phyloP scores from a whole-genome alignment of 1,140 invertebrate genomes.

The Drosophila jambulina region DNA sequence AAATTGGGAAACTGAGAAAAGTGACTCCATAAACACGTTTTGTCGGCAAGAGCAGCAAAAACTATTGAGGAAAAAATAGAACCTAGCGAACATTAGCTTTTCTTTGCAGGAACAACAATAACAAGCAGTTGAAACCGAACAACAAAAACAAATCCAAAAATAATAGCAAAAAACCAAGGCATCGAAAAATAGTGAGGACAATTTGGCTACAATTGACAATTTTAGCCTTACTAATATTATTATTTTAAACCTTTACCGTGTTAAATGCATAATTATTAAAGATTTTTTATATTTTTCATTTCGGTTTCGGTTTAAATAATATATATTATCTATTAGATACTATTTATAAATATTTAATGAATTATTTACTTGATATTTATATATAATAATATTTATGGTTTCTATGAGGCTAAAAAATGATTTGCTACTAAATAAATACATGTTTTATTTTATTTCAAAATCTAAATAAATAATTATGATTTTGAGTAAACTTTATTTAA shows the following conservation, averaged over 20 bases:
- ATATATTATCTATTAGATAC: too few relatives aligned
- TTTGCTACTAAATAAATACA: not conserved
- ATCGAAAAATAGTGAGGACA: not conserved
- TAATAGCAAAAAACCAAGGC: not conserved
- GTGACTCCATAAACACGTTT: conserved; percentile 73
- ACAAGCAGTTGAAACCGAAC: conserved; percentile 5
- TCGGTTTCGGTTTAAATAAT: too few relatives aligned
- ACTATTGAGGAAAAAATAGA: conserved; percentile 6
- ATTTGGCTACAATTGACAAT: not conserved
- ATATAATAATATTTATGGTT: too few relatives aligned
- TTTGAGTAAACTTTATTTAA: not conserved
- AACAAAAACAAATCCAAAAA: not conserved
- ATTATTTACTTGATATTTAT: not conserved
- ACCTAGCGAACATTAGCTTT: conserved; percentile 7
- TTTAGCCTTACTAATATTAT: not conserved
- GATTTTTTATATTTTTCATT: not conserved
- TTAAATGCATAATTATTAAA: not conserved
- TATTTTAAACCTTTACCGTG: not conserved
- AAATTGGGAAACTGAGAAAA: conserved; percentile 37
- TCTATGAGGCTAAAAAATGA: too few relatives aligned
- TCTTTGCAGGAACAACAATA: conserved; percentile 2
- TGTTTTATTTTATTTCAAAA: not conserved
- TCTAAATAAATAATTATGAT: not conserved
- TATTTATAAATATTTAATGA: not conserved
- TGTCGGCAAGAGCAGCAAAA: conserved; percentile 29